Conservation (phyloP, 2,113 vertebrate species). For the Dipodomys spectabilis region DNA sequence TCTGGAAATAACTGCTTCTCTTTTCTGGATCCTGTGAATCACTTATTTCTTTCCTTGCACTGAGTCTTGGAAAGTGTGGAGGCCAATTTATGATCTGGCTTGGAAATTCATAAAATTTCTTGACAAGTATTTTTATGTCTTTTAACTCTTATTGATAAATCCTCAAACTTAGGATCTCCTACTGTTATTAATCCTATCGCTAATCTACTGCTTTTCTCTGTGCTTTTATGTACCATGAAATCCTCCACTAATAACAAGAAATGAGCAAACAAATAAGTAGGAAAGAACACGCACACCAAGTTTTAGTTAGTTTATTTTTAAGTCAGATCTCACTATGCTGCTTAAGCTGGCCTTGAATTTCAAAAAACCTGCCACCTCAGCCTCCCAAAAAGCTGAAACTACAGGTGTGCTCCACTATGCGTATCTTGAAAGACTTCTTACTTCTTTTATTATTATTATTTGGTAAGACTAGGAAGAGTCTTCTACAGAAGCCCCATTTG, state of each 20-base stretch:
- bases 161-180: background rate
- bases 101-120: background rate
- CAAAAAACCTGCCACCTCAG: background rate
- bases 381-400: background rate
- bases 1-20: background rate
- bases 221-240: background rate
- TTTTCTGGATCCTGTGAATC: background rate
- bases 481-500: background rate
- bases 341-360: background rate
- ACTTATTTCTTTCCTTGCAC: background rate
- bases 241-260: constrained; percentile 8
- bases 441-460: background rate
- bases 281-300: background rate
- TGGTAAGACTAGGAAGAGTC: background rate
- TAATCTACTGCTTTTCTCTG: background rate
- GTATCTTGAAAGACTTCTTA: background rate
- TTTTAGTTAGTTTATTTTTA: background rate
- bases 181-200: background rate
- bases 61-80: constrained; percentile 17
- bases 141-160: background rate
- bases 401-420: background rate
- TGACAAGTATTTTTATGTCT: background rate
- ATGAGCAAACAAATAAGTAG: background rate
- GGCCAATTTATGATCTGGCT: background rate
- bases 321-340: background rate